Evolutionary conservation across 2,888 invertebrate genomes (phyloP), one percentile per base, ranked within the genome.

Genomic region (Nudaria mundana): DNA sequence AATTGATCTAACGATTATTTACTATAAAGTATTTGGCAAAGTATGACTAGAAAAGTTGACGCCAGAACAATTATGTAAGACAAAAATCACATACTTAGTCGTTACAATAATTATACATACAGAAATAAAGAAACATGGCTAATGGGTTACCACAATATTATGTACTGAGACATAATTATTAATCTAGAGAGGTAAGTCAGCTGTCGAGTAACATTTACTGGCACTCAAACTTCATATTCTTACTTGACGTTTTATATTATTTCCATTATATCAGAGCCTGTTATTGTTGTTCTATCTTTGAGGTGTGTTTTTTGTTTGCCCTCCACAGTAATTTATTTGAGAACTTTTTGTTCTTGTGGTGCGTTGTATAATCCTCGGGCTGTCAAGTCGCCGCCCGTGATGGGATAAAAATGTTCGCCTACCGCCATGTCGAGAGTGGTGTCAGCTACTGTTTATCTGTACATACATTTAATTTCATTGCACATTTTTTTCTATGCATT

Each of bases 251-350:
- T 62, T 66, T 66, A 64, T 72, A 68, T 68, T 74, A 71, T 80
- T 77, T 75, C 70, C 66, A 69, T 51, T 58, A 65, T 66, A 64
- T 66, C 67, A 66, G 64, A 56, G 51, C 31, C 40, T 73, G 72
- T 78, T 78, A 80, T 83, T 84, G 78, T 83, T 82, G 78, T 81
- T 80, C 74, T 74, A 67, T 76, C 74, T 74, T 69, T 66, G 72
- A 79, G 79, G 75, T 77, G 76, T 76, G 36, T 61, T 62, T 61
- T 59, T 58, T 62, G 46, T 58, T 52, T 55, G 55, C 40, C 43
- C 35, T 59, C 56, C 43, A 50, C 44, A 43, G 50, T 50, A 52
- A 62, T 58, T 59, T 62, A 59, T 59, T 62, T 58, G 46, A 46
- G 40, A 55, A 47, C 50, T 62, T 59, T 59, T 59, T 64, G 63